phyloP scores from a whole-genome alignment of 2,797 vertebrate genomes.

The Chaetophractus vellerosus region DNA sequence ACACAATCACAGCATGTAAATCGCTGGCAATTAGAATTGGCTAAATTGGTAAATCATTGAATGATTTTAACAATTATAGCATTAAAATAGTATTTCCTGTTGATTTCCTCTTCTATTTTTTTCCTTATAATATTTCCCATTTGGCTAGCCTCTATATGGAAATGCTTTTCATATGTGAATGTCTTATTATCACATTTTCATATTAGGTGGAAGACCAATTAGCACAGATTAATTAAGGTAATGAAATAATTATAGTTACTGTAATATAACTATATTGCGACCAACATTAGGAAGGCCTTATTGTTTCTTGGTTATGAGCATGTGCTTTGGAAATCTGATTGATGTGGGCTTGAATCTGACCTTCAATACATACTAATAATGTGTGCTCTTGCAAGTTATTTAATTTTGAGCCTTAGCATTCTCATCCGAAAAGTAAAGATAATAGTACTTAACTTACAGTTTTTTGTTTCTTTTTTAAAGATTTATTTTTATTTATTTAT shows the following conservation, averaged over 20 bases:
- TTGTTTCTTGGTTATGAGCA: not conserved
- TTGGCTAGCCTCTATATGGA: slow-evolving; percentile 6
- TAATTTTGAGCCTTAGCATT: not conserved
- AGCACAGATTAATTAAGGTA: slow-evolving; percentile 50
- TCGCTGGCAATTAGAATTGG: not conserved
- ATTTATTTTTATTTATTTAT: too few species aligned
- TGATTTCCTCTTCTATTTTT: not conserved
- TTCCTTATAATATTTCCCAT: not conserved
- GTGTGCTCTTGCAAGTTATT: not conserved
- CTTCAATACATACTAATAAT: not conserved
- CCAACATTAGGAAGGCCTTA: not conserved
- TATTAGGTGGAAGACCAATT: slow-evolving; percentile 17
- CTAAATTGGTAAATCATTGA: not conserved
- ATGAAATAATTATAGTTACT: slow-evolving; percentile 53
- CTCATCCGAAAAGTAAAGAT: not conserved
- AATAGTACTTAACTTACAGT: not conserved
- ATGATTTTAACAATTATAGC: not conserved
- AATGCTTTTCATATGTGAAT: slow-evolving; percentile 42
- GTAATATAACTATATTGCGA: not conserved
- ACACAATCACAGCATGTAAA: not conserved
- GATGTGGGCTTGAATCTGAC: not conserved
- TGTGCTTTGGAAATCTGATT: slow-evolving; percentile 29
- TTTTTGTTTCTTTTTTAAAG: too few species aligned
- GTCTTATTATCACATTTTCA: slow-evolving; percentile 28
- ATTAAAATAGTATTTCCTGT: slow-evolving; percentile 12